Percentiles rank a stretch among this genome's conserved stretches.
Conservation (phyloP, 2,113 vertebrate species). For the Reinhardtius hippoglossoides region DNA sequence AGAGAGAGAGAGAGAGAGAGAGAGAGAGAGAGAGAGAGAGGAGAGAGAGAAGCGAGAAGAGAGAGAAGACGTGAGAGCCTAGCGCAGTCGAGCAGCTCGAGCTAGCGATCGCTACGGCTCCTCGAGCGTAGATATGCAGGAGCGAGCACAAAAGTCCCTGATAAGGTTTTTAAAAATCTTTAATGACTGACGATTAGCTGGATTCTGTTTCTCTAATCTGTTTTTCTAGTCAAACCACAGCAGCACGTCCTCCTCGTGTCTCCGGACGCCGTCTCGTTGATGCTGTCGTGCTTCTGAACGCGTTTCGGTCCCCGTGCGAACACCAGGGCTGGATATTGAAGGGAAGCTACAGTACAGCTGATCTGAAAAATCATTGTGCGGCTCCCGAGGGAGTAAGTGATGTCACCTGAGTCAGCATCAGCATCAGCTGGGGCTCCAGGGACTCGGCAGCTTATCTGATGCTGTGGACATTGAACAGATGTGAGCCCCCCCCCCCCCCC, state of each 20-base stretch:
- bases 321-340: not conserved
- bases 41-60: no score
- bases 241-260: not conserved
- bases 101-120: no score
- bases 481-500: no score
- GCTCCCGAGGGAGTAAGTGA: not conserved
- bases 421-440: not conserved
- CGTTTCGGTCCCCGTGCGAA: not conserved
- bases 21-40: not conserved
- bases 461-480: not conserved
- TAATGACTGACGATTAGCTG: conserved; percentile 3
- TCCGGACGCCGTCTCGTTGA: not conserved
- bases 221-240: not conserved
- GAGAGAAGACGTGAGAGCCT: no score
- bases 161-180: not conserved
- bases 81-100: no score
- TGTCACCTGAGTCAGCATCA: not conserved
- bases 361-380: not conserved
- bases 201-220: not conserved
- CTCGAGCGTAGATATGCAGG: no score
- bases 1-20: not conserved
- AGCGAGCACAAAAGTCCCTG: conserved; percentile 1
- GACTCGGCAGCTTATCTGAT: not conserved
- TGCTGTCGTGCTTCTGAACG: not conserved
- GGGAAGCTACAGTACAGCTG: not conserved